Conservation (phyloP, 2,888 invertebrate genomes). For the Drosophila testacea region DNA sequence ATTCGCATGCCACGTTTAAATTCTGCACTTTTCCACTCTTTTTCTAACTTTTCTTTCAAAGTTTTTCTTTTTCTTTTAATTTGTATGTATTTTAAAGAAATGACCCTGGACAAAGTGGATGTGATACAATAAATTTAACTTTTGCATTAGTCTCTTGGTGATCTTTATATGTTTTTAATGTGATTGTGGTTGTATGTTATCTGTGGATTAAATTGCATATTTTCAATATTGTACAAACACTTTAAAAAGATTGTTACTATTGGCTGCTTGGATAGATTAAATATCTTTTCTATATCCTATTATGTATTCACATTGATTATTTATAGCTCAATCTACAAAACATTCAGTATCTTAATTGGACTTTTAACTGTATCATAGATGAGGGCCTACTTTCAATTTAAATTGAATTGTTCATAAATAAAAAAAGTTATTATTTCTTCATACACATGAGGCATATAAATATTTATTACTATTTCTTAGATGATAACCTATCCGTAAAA, state of each 20-base stretch:
- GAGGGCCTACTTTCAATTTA: too few species aligned
- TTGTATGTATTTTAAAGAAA: constrained; percentile 24
- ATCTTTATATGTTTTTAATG: constrained; percentile 5
- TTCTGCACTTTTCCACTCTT: constrained; percentile 29
- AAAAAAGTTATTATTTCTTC: too few species aligned
- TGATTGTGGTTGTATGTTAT: constrained; percentile 28
- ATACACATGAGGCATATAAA: too few species aligned
- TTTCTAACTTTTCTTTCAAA: not conserved
- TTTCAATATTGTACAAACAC: not conserved
- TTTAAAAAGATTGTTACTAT: too few species aligned
- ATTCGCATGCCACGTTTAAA: constrained; percentile 59
- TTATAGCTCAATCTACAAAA: not conserved
- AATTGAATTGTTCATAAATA: too few species aligned
- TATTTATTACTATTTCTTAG: too few species aligned
- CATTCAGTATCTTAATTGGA: not conserved
- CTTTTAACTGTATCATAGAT: too few species aligned
- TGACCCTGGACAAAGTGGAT: constrained; percentile 35
- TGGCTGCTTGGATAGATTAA: too few species aligned
- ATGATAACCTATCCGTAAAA: too few species aligned
- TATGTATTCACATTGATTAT: too few species aligned
- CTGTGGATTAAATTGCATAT: constrained; percentile 31
- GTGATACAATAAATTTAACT: constrained; percentile 69
- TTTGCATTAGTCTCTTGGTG: constrained; percentile 20
- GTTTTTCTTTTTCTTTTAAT: constrained; percentile 5
- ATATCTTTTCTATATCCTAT: too few species aligned